Evolutionary conservation across 2,888 invertebrate species (phyloP), one percentile per base, ranked within the genome.

Genomic region (Deroplatys truncata): DNA sequence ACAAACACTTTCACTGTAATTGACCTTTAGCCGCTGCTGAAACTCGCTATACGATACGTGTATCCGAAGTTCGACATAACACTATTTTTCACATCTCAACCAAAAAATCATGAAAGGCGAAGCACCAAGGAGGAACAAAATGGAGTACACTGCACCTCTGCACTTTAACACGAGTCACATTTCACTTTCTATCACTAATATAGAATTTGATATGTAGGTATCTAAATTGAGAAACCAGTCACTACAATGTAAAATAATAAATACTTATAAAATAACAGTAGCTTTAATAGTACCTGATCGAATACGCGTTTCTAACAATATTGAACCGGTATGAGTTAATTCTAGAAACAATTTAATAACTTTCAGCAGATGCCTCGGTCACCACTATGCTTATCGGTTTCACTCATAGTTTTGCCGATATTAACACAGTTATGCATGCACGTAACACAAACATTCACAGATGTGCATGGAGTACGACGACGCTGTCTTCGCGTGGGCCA

Each of bases 381-480:
- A 90, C 90, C 82, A 82, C n/a, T 31, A 86, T 43, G 13, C 83
- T 82, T n/a, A 87, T 31, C 35, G 16, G n/a, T 82, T 25, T 35
- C 31, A 87, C 28, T 43, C 84, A 82, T n/a, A 88, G 20, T 84
- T 84, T 89, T 82, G 82, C 49, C 88, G 28, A 49, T 84, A 88
- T 31, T 49, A 43, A 90, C 85, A 84, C 43, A 35, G 82, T 84
- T 84, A 88, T 35, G 16, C 88, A 25, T 56, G 43, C 89, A 90
- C 89, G 82, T 88, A 85, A 84, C 89, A 90, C 84, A 85, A 90
- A 90, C 90, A 88, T 85, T 83, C 90, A 90, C 90, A 90, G 90
- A 90, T 89, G 90, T 90, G 88, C 85, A 56, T 85, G 84, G 72
- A 72, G 56, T 3, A 85, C 84, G 88, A 82, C 84, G 88, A 85